Evolutionary conservation across 1,140 invertebrate species (phyloP).

Genomic region (Pogonus chalceus): DNA sequence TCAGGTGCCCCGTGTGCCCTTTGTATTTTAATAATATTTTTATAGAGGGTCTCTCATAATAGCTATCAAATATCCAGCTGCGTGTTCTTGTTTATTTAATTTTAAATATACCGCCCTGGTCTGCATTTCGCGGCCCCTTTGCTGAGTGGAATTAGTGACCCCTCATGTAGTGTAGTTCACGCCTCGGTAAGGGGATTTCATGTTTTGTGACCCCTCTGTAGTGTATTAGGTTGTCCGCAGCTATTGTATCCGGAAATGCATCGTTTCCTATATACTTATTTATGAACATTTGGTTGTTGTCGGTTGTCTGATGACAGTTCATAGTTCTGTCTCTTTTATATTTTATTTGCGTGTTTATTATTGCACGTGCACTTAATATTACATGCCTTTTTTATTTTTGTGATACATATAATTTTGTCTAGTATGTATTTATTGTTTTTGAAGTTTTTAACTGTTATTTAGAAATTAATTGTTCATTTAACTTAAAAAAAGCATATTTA

Average conservation of each 20-base stretch:
- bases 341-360: too few relatives aligned
- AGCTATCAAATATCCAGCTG: slow-evolving; percentile 19
- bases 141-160: slow-evolving; percentile 12
- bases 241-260: not conserved
- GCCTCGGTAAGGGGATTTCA: slow-evolving; percentile 17
- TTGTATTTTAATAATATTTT: slow-evolving; percentile 13
- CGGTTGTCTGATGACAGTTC: too few relatives aligned
- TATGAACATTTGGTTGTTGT: too few relatives aligned
- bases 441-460: too few relatives aligned
- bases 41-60: slow-evolving; percentile 14
- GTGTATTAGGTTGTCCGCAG: not conserved
- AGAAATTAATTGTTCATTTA: too few relatives aligned
- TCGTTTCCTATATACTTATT: not conserved
- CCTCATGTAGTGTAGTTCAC: slow-evolving; percentile 10
- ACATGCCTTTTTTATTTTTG: too few relatives aligned
- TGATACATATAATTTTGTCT: too few relatives aligned
- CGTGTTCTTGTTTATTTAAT: slow-evolving; percentile 18
- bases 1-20: slow-evolving; percentile 9
- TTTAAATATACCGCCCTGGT: slow-evolving; percentile 18
- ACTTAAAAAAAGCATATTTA: too few relatives aligned
- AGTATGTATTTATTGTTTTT: too few relatives aligned
- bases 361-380: too few relatives aligned
- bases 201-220: slow-evolving; percentile 9
- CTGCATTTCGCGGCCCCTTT: too few relatives aligned
- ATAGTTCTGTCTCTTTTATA: too few relatives aligned